phyloP scores from a whole-genome alignment of 1,140 invertebrate species.

The Lethocerus indicus region DNA sequence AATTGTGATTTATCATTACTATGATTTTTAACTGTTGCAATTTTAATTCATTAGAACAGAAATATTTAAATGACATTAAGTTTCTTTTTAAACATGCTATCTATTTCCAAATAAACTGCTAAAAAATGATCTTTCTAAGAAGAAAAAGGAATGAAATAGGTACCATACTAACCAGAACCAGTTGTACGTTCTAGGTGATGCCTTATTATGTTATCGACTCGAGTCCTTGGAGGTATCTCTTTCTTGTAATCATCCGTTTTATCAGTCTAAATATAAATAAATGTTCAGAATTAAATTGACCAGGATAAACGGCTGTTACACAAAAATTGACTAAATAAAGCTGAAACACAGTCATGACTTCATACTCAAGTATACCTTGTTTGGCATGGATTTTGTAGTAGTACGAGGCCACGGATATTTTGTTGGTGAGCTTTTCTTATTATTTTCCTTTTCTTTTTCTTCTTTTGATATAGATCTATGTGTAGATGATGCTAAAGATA shows the following conservation, averaged over 20 bases:
- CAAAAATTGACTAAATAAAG: too few species aligned
- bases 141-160: too few species aligned
- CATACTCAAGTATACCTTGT: too few species aligned
- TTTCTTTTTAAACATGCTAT: too few species aligned
- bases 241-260: slow-evolving; percentile 27
- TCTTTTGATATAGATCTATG: slow-evolving; percentile 64
- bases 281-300: not conserved
- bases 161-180: slow-evolving; percentile 33
- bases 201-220: slow-evolving; percentile 38
- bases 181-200: slow-evolving; percentile 54
- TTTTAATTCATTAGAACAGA: too few species aligned
- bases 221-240: slow-evolving; percentile 27
- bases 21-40: too few species aligned
- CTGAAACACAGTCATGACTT: too few species aligned
- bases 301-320: not conserved
- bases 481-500: slow-evolving; percentile 71
- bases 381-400: not conserved
- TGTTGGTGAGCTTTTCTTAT: slow-evolving; percentile 52
- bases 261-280: slow-evolving; percentile 13
- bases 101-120: too few species aligned
- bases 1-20: too few species aligned
- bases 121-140: too few species aligned
- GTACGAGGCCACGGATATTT: slow-evolving; percentile 24
- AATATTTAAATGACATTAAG: too few species aligned
- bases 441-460: slow-evolving; percentile 73